phyloP scores from a whole-genome alignment of 2,113 vertebrate genomes.

The Ochotona princeps region DNA sequence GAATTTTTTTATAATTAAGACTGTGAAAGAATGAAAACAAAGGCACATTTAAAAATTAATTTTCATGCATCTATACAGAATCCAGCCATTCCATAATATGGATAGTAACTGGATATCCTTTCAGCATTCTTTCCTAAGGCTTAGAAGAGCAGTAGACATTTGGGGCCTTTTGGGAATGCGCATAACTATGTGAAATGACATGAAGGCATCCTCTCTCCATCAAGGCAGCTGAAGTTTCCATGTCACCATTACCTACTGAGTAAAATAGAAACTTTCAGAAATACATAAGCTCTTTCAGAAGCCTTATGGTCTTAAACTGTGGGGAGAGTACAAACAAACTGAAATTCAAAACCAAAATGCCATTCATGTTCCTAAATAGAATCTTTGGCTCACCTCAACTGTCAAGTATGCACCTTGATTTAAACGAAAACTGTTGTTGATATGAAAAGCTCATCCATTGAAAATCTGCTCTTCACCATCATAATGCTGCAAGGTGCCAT shows the following conservation, averaged over 20 bases:
- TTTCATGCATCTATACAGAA: neutral
- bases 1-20: too few relatives aligned
- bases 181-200: constrained; percentile 21
- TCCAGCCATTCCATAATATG: neutral
- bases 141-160: constrained; percentile 43
- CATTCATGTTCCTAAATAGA: constrained; percentile 61
- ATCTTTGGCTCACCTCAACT: neutral
- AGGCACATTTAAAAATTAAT: neutral
- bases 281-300: constrained; percentile 45
- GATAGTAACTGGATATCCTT: neutral
- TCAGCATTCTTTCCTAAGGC: constrained; percentile 39
- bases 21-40: neutral
- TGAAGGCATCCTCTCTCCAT: neutral
- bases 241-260: constrained; percentile 44
- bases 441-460: neutral
- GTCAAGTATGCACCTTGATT: neutral
- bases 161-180: constrained; percentile 7
- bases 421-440: neutral
- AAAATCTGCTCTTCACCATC: neutral
- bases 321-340: constrained; percentile 55
- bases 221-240: constrained; percentile 33
- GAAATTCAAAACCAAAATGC: constrained; percentile 6
- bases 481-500: fast-evolving
- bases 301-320: constrained; percentile 54
- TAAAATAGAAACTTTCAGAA: constrained; percentile 61